These are phyloP conservation scores for Carettochelys insculpta DNA, from an alignment of 2,113 vertebrate species.

Conservation along the genomic window DNA sequence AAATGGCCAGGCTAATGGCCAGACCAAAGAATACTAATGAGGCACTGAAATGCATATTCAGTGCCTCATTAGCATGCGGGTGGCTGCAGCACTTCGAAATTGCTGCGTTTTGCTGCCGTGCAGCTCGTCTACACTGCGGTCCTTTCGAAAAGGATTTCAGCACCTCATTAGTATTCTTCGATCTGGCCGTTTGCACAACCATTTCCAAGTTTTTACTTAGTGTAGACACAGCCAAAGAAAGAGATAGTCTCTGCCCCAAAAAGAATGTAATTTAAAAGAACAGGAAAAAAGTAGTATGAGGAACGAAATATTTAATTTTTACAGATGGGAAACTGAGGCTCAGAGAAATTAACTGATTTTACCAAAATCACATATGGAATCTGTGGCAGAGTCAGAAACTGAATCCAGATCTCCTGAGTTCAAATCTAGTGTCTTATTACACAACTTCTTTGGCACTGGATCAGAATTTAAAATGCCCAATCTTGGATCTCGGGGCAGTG, in stretches of 20 bases:
- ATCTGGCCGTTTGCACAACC: no score
- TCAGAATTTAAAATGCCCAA: neutral
- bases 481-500: neutral
- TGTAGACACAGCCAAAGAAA: no score
- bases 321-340: neutral
- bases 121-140: no score
- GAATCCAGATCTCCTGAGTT: neutral
- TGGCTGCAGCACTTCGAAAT: no score
- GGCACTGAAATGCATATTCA: no score
- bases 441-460: neutral
- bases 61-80: no score
- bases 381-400: neutral
- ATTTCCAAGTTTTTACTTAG: no score
- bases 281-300: neutral
- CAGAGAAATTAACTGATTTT: neutral
- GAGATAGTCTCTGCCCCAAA: neutral
- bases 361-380: neutral
- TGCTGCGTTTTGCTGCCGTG: no score
- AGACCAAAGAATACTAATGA: no score
- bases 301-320: neutral
- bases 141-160: no score
- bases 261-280: neutral
- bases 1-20: no score
- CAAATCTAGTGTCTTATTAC: neutral
- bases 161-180: no score